A percentile compares a stretch with the other conserved stretches of the same genome.
These are phyloP conservation scores for Echeneis naucrates DNA, from an alignment of 2,797 vertebrate species.

Conservation along the genomic window DNA sequence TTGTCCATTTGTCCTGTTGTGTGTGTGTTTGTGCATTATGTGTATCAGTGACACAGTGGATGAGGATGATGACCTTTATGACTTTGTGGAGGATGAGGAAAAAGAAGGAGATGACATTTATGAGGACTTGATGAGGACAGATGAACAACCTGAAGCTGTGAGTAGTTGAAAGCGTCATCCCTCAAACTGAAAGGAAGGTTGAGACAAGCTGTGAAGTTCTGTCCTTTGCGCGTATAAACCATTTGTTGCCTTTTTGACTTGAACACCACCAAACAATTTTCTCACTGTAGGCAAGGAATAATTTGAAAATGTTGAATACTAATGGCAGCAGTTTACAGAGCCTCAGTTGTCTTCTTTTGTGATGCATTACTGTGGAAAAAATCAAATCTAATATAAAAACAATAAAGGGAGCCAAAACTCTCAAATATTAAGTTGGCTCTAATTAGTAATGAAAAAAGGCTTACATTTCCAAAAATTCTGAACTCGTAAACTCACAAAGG, in stretches of 20 bases:
- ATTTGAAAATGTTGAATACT: too few relatives aligned
- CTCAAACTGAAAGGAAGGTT: neutral
- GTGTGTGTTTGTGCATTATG: constrained; percentile 2
- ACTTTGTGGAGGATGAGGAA: constrained; percentile 92
- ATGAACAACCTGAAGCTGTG: constrained; percentile 76
- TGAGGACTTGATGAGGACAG: constrained; percentile 91
- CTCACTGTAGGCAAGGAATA: too few relatives aligned
- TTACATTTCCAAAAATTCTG: neutral
- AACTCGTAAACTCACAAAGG: neutral
- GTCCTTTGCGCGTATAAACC: neutral
- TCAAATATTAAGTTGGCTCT: neutral
- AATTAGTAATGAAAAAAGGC: neutral
- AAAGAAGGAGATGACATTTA: constrained; percentile 92
- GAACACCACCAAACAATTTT: neutral
- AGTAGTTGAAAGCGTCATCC: constrained; percentile 39
- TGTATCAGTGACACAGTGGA: constrained; percentile 90
- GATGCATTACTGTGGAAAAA: neutral
- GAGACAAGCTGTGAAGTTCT: neutral
- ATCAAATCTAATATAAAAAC: neutral
- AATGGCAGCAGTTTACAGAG: too few relatives aligned
- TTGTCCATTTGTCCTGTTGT: neutral
- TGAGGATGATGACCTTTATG: constrained; percentile 94
- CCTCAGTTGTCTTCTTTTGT: too few relatives aligned
- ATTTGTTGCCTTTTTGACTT: neutral
- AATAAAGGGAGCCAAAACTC: too few relatives aligned